phyloP scores from a whole-genome alignment of 2,113 vertebrate species.

The Eclectus roratus region DNA sequence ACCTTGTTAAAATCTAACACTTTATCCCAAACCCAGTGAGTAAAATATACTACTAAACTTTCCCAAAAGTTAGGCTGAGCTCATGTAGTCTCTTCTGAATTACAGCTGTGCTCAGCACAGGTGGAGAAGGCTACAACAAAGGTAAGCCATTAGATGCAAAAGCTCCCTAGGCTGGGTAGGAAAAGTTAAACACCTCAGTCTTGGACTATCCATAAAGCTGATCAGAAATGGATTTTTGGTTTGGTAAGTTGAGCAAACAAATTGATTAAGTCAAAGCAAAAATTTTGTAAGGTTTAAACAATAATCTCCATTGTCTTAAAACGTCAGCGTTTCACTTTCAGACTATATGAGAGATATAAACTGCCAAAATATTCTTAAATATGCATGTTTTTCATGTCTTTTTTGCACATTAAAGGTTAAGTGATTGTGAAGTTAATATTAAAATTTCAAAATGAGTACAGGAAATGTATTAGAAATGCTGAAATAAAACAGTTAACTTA shows the following conservation, averaged over 20 bases:
- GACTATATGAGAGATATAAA: background rate
- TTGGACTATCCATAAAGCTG: background rate
- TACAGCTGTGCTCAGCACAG: background rate
- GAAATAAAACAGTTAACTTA: background rate
- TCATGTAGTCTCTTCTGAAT: background rate
- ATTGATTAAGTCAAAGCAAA: background rate
- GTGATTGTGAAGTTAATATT: background rate
- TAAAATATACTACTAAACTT: background rate
- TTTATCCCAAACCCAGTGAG: background rate
- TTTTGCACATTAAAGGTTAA: background rate
- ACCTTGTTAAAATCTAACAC: background rate
- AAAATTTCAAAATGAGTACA: background rate
- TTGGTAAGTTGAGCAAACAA: background rate
- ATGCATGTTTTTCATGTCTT: background rate
- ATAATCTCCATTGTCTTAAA: background rate
- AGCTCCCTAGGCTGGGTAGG: background rate
- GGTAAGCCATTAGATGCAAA: background rate
- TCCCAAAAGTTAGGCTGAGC: background rate
- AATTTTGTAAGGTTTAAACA: background rate
- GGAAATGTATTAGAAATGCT: background rate
- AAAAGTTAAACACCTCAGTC: background rate
- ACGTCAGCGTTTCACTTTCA: background rate
- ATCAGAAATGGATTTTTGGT: background rate
- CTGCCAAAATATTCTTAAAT: background rate
- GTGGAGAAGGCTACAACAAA: background rate